Evolutionary conservation across 1,140 invertebrate genomes (phyloP).

Genomic region (Drosophila trapezifrons): DNA sequence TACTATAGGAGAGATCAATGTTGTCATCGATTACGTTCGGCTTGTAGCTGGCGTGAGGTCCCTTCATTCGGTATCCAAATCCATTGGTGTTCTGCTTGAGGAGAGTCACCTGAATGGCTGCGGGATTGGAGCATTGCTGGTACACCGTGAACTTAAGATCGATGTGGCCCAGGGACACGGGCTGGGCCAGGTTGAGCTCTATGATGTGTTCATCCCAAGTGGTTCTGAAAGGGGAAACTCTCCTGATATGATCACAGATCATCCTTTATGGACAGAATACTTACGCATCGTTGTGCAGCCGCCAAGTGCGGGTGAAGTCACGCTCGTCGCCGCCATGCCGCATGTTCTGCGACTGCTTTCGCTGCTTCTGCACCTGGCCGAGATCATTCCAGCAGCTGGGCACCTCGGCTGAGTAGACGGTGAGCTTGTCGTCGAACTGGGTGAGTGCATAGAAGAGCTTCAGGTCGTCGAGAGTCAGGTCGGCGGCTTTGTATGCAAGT

Average conservation of each 20-base stretch:
- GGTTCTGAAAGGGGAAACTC: conserved; percentile 84
- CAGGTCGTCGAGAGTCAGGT: conserved; percentile 86
- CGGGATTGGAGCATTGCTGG: conserved; percentile 87
- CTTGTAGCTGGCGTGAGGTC: conserved; percentile 69
- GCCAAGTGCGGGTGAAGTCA: conserved; percentile 92
- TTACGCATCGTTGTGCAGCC: conserved; percentile 92
- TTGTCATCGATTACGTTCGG: conserved; percentile 86
- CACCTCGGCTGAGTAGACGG: conserved; percentile 93
- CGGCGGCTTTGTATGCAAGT: conserved; percentile 86
- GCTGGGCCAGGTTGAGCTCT: conserved; percentile 92
- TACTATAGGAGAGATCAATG: conserved; percentile 86
- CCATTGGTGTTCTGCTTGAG: conserved; percentile 92
- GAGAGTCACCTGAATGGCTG: conserved; percentile 91
- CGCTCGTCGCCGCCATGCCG: conserved; percentile 91
- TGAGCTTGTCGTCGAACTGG: conserved; percentile 85
- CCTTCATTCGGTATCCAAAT: conserved; percentile 86
- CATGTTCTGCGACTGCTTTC: conserved; percentile 91
- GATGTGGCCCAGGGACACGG: conserved; percentile 91
- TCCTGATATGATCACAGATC: too few relatives aligned
- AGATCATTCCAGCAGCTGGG: conserved; percentile 96
- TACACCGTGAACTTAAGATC: conserved; percentile 94
- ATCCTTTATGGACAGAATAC: conserved; percentile 32
- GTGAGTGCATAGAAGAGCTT: conserved; percentile 87
- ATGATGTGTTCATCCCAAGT: conserved; percentile 97
- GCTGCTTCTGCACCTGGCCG: conserved; percentile 94